Conservation (phyloP, 1,140 invertebrate species). For the Sycophaga agraensis region DNA sequence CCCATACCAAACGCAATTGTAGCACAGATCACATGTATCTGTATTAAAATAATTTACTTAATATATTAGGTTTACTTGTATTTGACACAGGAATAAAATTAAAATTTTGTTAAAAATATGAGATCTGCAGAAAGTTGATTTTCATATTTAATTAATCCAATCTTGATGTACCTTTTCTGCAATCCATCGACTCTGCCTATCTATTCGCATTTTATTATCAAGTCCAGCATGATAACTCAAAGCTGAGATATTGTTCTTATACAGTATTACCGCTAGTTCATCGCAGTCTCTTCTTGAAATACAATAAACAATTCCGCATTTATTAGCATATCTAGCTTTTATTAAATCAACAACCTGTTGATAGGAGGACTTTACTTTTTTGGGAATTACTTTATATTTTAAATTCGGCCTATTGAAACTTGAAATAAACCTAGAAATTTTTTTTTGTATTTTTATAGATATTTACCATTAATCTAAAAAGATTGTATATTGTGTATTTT, state of each 20-base stretch:
- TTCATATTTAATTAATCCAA: too few relatives aligned
- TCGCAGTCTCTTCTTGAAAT: constrained; percentile 92
- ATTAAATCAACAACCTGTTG: constrained; percentile 74
- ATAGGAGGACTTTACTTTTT: constrained; percentile 67
- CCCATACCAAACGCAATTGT: constrained; percentile 98
- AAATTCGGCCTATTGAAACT: constrained; percentile 94
- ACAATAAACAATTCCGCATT: constrained; percentile 95
- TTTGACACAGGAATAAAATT: too few relatives aligned
- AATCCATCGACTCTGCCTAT: constrained; percentile 81
- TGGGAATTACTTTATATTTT: constrained; percentile 77
- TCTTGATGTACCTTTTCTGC: constrained; percentile 74
- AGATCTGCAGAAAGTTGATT: too few relatives aligned
- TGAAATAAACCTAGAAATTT: constrained; percentile 64
- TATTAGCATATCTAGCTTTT: constrained; percentile 63
- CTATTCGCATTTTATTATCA: constrained; percentile 66
- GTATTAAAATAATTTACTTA: background rate
- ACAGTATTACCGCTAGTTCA: constrained; percentile 66
- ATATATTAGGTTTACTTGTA: background rate
- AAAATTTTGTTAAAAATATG: too few relatives aligned
- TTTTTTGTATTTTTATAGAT: too few relatives aligned
- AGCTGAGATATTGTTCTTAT: constrained; percentile 68
- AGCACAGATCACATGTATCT: constrained; percentile 74
- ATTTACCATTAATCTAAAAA: background rate
- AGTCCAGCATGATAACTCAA: constrained; percentile 90
- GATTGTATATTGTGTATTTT: too few relatives aligned